phyloP scores from a whole-genome alignment of 2,113 vertebrate species.

The Myiopsitta monachus region DNA sequence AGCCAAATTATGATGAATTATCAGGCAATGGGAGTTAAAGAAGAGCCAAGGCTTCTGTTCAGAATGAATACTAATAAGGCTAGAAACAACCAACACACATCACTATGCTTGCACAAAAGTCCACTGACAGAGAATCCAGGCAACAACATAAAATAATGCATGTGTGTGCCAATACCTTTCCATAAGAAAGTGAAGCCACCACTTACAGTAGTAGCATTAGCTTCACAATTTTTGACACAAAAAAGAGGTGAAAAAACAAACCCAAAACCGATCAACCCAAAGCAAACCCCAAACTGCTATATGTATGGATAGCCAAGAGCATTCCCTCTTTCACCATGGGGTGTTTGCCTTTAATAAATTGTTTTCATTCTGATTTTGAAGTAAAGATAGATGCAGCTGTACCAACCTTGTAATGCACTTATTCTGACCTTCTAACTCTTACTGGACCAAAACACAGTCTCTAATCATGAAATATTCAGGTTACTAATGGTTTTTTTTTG shows the following conservation, averaged over 20 bases:
- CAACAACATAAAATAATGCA: background rate
- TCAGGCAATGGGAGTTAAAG: background rate
- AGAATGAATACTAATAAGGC: background rate
- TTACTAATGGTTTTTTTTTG: background rate
- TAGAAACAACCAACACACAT: background rate
- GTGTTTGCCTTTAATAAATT: background rate
- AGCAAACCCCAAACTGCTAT: fast-evolving
- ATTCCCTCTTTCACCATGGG: background rate
- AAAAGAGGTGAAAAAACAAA: background rate
- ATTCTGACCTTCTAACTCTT: background rate
- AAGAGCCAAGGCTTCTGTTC: background rate
- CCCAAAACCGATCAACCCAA: background rate
- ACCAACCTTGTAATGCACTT: background rate
- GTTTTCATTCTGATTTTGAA: background rate
- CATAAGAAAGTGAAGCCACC: background rate
- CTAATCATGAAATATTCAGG: background rate
- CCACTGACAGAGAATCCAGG: background rate
- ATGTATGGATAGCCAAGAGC: background rate
- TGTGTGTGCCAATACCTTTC: background rate
- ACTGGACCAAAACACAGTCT: background rate
- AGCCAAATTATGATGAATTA: constrained; percentile 16
- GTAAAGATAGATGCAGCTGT: background rate
- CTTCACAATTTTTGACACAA: background rate
- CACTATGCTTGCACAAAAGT: background rate
- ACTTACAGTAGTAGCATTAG: background rate